phyloP scores from a whole-genome alignment of 2,113 vertebrate species.

The Paralichthys olivaceus region DNA sequence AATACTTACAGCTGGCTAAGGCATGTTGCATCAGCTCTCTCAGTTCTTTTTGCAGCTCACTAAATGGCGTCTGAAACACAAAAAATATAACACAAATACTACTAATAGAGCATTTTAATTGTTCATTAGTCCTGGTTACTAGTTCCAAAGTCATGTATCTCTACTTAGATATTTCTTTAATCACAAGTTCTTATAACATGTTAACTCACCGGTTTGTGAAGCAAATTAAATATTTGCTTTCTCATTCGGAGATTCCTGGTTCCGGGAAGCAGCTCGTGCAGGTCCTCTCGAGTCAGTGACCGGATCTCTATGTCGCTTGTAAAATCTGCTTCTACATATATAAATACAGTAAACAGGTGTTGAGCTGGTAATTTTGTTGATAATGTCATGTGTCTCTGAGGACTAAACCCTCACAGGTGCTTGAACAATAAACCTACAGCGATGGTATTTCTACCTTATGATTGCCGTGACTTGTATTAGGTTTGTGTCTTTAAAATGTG shows the following conservation, averaged over 20 bases:
- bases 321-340: background rate
- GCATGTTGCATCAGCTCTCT: too few species aligned
- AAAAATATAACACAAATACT: background rate
- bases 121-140: too few species aligned
- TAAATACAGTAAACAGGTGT: background rate
- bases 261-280: background rate
- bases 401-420: too few species aligned
- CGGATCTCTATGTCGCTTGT: background rate
- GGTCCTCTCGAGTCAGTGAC: background rate
- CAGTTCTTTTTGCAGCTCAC: too few species aligned
- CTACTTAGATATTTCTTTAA: too few species aligned
- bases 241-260: background rate
- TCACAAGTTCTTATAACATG: too few species aligned
- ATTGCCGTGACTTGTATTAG: too few species aligned
- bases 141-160: too few species aligned
- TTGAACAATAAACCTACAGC: too few species aligned
- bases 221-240: background rate
- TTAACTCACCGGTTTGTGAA: background rate
- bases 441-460: too few species aligned
- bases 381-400: too few species aligned
- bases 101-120: background rate
- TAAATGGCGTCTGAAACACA: background rate
- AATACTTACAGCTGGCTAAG: background rate
- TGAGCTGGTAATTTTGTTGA: background rate
- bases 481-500: too few species aligned